Percentiles rank a stretch among this genome's conserved stretches.
These are phyloP conservation scores for Schizopygopsis malacanthus DNA, from an alignment of 2,797 vertebrate genomes.

Conservation along the genomic window DNA sequence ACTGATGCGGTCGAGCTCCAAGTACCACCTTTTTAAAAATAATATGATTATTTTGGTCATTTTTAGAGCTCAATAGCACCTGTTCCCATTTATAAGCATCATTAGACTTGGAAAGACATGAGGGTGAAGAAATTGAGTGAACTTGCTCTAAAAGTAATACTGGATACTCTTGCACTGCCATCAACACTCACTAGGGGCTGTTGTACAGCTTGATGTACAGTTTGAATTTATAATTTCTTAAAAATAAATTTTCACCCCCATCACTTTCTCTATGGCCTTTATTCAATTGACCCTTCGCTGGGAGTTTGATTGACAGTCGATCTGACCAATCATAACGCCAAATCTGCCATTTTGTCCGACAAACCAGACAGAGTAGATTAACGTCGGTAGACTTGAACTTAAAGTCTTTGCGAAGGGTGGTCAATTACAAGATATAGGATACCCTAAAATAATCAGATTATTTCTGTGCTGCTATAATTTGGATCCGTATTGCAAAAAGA, in stretches of 20 bases:
- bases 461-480: constrained; percentile 21
- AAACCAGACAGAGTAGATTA: too few relatives aligned
- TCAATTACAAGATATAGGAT: neutral
- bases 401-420: neutral
- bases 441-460: neutral
- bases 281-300: neutral
- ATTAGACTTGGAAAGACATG: neutral
- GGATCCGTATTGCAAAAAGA: neutral
- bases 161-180: constrained; percentile 16
- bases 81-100: neutral
- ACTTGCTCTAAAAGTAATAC: constrained; percentile 6
- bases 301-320: neutral
- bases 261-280: neutral
- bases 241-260: neutral
- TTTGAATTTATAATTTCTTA: too few relatives aligned
- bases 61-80: neutral
- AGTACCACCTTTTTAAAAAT: neutral
- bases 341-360: neutral
- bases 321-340: neutral
- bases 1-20: neutral
- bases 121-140: neutral
- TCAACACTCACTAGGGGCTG: too few relatives aligned
- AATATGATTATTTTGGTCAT: neutral
- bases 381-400: neutral
- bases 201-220: too few relatives aligned